A percentile compares a stretch with the other conserved stretches of the same genome.
phyloP scores from a whole-genome alignment of 2,797 vertebrate species.

The Threskiornis aethiopicus region DNA sequence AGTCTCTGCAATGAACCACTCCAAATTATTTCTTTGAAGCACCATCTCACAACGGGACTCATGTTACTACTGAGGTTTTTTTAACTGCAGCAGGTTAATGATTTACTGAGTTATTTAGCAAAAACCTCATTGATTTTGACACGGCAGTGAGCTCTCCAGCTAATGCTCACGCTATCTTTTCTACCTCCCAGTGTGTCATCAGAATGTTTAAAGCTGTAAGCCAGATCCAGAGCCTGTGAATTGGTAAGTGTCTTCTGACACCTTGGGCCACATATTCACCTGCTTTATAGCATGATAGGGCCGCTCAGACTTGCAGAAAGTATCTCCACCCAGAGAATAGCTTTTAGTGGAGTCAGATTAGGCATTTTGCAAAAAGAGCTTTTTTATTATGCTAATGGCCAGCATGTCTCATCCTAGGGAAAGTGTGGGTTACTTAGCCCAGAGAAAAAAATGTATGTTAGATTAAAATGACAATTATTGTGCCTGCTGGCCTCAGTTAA shows the following conservation, averaged over 20 bases:
- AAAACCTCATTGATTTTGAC: not conserved
- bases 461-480: not conserved
- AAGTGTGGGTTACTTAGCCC: not conserved
- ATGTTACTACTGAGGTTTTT: not conserved
- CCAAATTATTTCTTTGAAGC: not conserved
- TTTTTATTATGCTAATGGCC: not conserved
- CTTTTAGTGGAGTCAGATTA: not conserved
- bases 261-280: not conserved
- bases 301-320: not conserved
- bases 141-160: not conserved
- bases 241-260: not conserved
- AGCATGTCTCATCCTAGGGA: not conserved
- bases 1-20: not conserved
- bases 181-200: not conserved
- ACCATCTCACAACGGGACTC: not conserved
- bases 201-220: not conserved
- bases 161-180: not conserved
- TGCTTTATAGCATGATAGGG: not conserved
- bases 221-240: not conserved
- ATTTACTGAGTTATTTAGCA: not conserved
- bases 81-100: not conserved
- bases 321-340: not conserved
- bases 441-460: not conserved
- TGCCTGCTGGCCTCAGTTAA: not conserved
- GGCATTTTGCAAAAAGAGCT: not conserved